Evolutionary conservation across 2,888 invertebrate genomes (phyloP).

Genomic region (Peribatodes rhomboidaria): DNA sequence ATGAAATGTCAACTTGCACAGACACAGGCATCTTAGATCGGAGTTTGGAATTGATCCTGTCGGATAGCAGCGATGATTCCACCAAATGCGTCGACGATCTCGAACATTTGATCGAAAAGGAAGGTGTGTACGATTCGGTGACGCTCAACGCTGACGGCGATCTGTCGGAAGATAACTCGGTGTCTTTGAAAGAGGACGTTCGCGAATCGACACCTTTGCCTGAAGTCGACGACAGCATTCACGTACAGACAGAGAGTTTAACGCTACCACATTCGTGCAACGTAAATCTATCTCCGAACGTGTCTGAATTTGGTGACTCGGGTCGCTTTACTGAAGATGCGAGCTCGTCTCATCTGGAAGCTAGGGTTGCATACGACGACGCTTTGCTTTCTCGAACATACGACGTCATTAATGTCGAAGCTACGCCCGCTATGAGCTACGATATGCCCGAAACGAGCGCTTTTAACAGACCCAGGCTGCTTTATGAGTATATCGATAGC

Average conservation of each 20-base stretch:
- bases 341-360: constrained; percentile 66
- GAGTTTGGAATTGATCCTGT: constrained; percentile 69
- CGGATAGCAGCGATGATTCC: constrained; percentile 79
- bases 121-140: constrained; percentile 67
- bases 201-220: constrained; percentile 51
- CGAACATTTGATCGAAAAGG: constrained; percentile 68
- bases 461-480: constrained; percentile 41
- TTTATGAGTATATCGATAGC: constrained; percentile 77
- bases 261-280: constrained; percentile 61
- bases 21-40: constrained; percentile 73
- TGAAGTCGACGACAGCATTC: constrained; percentile 57
- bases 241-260: constrained; percentile 60
- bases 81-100: constrained; percentile 80
- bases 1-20: constrained; percentile 79
- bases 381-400: constrained; percentile 76
- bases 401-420: constrained; percentile 70
- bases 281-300: constrained; percentile 65
- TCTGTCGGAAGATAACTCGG: constrained; percentile 74
- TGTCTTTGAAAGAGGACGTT: constrained; percentile 62
- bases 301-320: constrained; percentile 76
- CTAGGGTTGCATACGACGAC: constrained; percentile 68
- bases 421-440: constrained; percentile 51
- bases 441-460: constrained; percentile 55
- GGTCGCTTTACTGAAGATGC: constrained; percentile 80
- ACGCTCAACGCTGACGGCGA: constrained; percentile 78